Base-by-base conservation (phyloP, 2,888 invertebrate genomes). In the Stenotaenia linearis region DNA sequence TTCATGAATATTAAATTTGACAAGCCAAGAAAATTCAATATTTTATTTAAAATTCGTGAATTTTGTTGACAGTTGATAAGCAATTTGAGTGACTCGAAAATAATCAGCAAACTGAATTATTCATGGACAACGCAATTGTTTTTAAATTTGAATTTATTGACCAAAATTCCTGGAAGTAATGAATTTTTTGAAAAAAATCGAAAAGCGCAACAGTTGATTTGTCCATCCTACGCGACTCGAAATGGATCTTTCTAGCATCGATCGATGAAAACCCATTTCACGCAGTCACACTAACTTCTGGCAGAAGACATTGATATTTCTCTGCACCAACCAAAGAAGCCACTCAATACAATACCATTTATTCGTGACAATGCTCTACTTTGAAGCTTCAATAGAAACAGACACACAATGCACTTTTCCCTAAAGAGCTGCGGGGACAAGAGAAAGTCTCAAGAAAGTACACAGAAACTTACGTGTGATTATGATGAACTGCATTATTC, bases 231-330 rank as follows among this genome's bases (percentile, higher is more conserved):
- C 50, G 69, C 25, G 10, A 28, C 28, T 12, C 28, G n/a, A 69
- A 69, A 69, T 69, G 69, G 69, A 69, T 28, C 69, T 69, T 69
- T 69, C 69, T 69, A 28, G 9, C n/a, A 69, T 25, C 25, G 69
- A 69, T 69, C 45, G 45, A 45, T 45, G 45, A 45, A 32, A 32
- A n/a, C 18, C 18, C 45, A 45, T 45, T 45, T 18, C 50, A 18
- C 50, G 7, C 18, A 50, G 50, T 50, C n/a, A 50, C 50, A 50
- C 15, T n/a, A 50, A 15, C 18, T 32, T 32, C 32, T 32, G 4
- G 32, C 32, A 32, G 5, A 32, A 32, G 32, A 32, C 32, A 9
- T 32, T 32, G 32, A 32, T 32, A 50, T 23, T 25, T 69, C 12
- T 4, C 15, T 12, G 28, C 28, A 28, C 25, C 28, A 12, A 28